These are phyloP conservation scores for Polylopha cassiicola DNA, from an alignment of 2,888 invertebrate genomes.

Conservation along the genomic window DNA sequence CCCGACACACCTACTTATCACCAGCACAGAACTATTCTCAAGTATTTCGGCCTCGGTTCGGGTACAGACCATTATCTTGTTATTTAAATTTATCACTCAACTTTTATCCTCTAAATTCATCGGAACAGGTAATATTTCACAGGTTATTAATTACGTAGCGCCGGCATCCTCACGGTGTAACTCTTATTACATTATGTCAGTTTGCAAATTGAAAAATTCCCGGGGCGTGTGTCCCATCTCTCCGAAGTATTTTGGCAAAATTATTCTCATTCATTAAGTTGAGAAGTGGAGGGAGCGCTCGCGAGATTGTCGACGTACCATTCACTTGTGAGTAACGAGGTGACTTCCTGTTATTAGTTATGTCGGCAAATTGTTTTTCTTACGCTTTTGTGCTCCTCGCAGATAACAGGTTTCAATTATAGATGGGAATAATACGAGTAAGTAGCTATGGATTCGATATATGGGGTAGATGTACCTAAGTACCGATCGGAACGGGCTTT, in stretches of 20 bases:
- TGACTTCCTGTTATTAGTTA: conserved; percentile 74
- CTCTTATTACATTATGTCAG: conserved; percentile 77
- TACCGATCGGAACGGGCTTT: conserved; percentile 6
- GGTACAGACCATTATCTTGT: conserved; percentile 54
- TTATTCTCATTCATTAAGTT: conserved; percentile 77
- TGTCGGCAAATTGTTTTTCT: conserved; percentile 71
- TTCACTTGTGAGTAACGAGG: conserved; percentile 73
- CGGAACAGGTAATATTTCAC: conserved; percentile 76
- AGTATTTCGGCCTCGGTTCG: conserved; percentile 60
- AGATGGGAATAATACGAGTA: conserved; percentile 21
- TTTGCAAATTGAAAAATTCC: conserved; percentile 77
- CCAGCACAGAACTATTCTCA: conserved; percentile 65
- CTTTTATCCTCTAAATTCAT: conserved; percentile 76
- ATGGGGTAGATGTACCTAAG: conserved; percentile 10
- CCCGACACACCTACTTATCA: conserved; percentile 66
- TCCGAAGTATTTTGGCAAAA: conserved; percentile 75
- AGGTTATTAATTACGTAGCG: conserved; percentile 75
- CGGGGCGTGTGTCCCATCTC: conserved; percentile 75
- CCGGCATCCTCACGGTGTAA: conserved; percentile 72
- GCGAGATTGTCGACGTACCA: conserved; percentile 72
- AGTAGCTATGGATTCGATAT: conserved; percentile 14
- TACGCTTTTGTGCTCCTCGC: conserved; percentile 47
- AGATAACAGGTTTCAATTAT: conserved; percentile 39
- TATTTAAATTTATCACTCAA: conserved; percentile 77
- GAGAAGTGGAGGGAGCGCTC: conserved; percentile 67